phyloP scores from a whole-genome alignment of 2,888 invertebrate species.

The Cephus pulcher region DNA sequence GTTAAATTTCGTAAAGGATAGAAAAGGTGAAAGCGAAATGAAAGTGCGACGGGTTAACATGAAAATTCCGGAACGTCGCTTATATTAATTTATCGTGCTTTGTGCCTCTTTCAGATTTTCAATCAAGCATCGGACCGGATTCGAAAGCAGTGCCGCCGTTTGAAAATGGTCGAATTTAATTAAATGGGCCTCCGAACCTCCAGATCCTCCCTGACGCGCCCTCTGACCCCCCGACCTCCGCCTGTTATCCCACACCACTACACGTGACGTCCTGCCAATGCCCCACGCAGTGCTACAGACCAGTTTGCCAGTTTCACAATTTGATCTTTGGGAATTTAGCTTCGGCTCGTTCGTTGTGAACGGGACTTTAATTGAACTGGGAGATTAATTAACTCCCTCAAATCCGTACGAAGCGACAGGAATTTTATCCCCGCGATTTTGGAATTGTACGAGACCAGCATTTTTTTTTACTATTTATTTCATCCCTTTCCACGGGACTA shows the following conservation, averaged over 20 bases:
- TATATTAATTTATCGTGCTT: slow-evolving; percentile 46
- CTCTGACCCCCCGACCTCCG: slow-evolving; percentile 11
- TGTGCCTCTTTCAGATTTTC: slow-evolving; percentile 31
- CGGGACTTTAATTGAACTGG: slow-evolving; percentile 53
- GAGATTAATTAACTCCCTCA: slow-evolving; percentile 59
- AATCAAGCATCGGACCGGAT: slow-evolving; percentile 29
- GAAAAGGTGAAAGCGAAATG: slow-evolving; percentile 14
- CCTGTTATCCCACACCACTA: slow-evolving; percentile 3
- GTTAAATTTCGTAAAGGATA: neutral
- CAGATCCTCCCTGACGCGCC: slow-evolving; percentile 5
- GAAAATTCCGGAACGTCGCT: slow-evolving; percentile 27
- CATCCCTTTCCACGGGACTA: neutral
- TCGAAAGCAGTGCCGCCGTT: slow-evolving; percentile 23
- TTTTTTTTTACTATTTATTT: neutral
- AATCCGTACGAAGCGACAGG: slow-evolving; percentile 33
- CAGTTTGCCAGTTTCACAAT: slow-evolving; percentile 53
- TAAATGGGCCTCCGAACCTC: slow-evolving; percentile 50
- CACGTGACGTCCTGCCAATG: slow-evolving; percentile 6
- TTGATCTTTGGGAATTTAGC: slow-evolving; percentile 56
- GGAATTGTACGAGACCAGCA: neutral
- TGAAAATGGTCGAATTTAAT: slow-evolving; percentile 63
- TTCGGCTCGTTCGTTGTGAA: slow-evolving; percentile 37
- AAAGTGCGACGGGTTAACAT: slow-evolving; percentile 17
- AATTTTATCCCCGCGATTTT: neutral
- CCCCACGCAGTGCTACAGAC: slow-evolving; percentile 31